Evolutionary conservation across 2,888 invertebrate genomes (phyloP).

Genomic region (Tenthredo distinguenda): DNA sequence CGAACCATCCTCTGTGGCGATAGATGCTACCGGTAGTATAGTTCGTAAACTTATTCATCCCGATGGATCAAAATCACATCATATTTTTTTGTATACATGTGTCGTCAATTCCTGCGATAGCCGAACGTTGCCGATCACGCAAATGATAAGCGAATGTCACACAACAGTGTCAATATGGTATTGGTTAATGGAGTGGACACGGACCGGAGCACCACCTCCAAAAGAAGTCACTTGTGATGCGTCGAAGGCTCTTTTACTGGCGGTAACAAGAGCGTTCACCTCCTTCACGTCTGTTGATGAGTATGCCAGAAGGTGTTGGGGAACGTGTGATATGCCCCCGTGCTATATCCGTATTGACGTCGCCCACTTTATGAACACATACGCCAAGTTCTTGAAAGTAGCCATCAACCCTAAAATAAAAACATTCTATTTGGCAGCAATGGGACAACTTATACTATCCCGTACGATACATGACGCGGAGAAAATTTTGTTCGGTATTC

Average conservation of each 20-base stretch:
- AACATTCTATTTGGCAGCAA: conserved; percentile 54
- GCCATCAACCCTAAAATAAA: conserved; percentile 21
- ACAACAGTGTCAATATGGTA: not conserved
- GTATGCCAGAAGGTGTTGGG: conserved; percentile 55
- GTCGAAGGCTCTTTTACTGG: not conserved
- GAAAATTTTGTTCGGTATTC: conserved; percentile 17
- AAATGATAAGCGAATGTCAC: not conserved
- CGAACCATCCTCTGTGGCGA: conserved; percentile 17
- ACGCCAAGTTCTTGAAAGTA: conserved; percentile 53
- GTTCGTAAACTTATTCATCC: not conserved
- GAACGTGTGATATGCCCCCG: conserved; percentile 27
- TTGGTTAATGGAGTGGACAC: not conserved
- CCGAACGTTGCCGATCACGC: not conserved
- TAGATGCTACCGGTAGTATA: conserved; percentile 17
- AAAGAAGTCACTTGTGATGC: conserved; percentile 10
- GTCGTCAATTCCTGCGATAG: not conserved
- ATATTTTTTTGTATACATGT: conserved; percentile 22
- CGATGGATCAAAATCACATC: conserved; percentile 13
- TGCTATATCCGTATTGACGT: conserved; percentile 58
- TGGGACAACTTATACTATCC: conserved; percentile 51
- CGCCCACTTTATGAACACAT: conserved; percentile 58
- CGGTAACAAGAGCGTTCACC: not conserved
- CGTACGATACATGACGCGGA: not conserved
- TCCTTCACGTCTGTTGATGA: not conserved
- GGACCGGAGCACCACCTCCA: not conserved